phyloP scores from a whole-genome alignment of 2,797 vertebrate species.

The Scyliorhinus canicula region DNA sequence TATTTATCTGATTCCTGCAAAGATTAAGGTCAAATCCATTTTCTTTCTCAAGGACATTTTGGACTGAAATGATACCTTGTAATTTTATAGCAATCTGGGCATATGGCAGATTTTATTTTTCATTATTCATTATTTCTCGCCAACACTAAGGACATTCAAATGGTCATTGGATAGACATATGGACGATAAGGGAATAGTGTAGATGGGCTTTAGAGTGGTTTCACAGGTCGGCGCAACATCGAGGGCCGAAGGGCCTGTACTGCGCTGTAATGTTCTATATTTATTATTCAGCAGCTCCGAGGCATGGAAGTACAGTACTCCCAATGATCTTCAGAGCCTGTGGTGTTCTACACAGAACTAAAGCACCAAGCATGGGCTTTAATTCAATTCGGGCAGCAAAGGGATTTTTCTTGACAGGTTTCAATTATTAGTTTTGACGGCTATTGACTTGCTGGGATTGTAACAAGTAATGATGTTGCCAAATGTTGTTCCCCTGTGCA shows the following conservation, averaged over 20 bases:
- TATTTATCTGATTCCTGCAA: not conserved
- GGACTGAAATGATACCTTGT: not conserved
- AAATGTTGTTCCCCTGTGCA: not conserved
- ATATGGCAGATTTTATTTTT: not conserved
- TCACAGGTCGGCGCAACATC: too few species aligned
- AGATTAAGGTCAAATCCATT: not conserved
- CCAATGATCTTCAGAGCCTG: not conserved
- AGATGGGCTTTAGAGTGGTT: too few species aligned
- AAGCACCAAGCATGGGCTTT: not conserved
- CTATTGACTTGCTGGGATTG: not conserved
- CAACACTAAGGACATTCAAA: too few species aligned
- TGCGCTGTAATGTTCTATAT: too few species aligned
- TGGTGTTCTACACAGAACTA: not conserved
- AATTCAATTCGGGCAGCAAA: not conserved
- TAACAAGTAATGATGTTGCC: not conserved
- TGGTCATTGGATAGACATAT: too few species aligned
- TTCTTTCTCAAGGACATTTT: not conserved
- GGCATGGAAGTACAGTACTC: not conserved
- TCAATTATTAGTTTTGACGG: not conserved
- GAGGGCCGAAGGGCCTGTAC: too few species aligned
- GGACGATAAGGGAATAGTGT: too few species aligned
- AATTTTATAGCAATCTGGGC: not conserved
- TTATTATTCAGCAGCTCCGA: not conserved
- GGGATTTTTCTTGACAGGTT: not conserved
- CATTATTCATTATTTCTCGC: not conserved